A percentile compares a stretch with the other conserved stretches of the same genome.
Conservation (phyloP, 2,797 vertebrate genomes). For the Paramormyrops hopkinsi region DNA sequence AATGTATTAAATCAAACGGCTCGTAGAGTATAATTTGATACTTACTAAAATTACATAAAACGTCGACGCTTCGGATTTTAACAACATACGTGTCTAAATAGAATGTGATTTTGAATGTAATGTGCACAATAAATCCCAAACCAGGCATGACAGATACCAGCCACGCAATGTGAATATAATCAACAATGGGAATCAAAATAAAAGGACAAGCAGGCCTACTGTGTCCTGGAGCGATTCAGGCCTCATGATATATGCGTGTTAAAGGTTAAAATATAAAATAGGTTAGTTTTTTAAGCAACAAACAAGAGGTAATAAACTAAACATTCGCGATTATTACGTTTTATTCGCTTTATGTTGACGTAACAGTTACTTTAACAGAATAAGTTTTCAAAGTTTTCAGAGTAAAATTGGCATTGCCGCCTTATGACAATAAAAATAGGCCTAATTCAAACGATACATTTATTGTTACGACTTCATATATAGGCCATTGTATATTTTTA, state of each 20-base stretch:
- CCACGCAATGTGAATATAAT: background rate
- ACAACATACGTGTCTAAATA: background rate
- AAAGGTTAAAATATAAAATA: background rate
- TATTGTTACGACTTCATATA: background rate
- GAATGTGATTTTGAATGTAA: background rate
- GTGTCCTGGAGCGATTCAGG: background rate
- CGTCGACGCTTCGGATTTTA: background rate
- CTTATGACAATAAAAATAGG: background rate
- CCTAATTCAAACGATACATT: background rate
- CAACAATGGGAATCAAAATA: background rate
- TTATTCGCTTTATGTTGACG: background rate
- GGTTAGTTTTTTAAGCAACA: background rate
- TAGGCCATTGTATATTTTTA: background rate
- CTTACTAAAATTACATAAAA: background rate
- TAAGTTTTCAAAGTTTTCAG: background rate
- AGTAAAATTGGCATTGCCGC: background rate
- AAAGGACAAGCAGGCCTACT: background rate
- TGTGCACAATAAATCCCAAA: background rate
- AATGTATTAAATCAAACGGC: background rate
- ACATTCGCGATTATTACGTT: background rate
- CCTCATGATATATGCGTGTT: background rate
- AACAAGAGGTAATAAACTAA: background rate
- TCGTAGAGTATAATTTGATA: background rate
- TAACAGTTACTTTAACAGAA: background rate
- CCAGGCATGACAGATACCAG: background rate